Conservation (phyloP, 2,888 invertebrate species). For the Chymomyza procnemis region DNA sequence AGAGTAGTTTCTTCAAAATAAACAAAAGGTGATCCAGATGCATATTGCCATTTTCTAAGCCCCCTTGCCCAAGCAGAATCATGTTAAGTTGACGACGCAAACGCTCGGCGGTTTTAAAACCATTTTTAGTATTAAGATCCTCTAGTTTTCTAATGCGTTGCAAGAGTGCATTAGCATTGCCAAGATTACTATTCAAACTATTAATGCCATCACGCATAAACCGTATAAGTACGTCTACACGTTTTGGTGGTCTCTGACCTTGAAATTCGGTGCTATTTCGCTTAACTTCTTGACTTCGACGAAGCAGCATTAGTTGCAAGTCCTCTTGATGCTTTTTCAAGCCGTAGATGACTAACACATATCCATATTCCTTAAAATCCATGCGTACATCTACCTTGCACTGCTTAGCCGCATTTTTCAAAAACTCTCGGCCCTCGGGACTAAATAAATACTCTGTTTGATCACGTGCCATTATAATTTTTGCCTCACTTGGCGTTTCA, state of each 20-base stretch:
- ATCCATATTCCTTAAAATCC: slow-evolving; percentile 77
- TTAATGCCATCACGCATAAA: slow-evolving; percentile 73
- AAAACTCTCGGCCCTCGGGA: slow-evolving; percentile 79
- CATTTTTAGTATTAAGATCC: slow-evolving; percentile 78
- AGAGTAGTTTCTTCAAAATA: slow-evolving; percentile 64
- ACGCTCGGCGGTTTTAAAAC: slow-evolving; percentile 78
- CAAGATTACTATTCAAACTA: slow-evolving; percentile 76
- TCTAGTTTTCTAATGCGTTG: slow-evolving; percentile 79
- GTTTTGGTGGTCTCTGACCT: slow-evolving; percentile 71
- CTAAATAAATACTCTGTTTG: slow-evolving; percentile 79
- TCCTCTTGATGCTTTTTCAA: slow-evolving; percentile 79
- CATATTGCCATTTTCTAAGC: slow-evolving; percentile 80
- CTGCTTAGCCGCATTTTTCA: slow-evolving; percentile 75
- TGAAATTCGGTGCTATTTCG: slow-evolving; percentile 58
- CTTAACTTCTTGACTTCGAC: slow-evolving; percentile 73
- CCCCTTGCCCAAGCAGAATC: slow-evolving; percentile 82
- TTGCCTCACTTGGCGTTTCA: slow-evolving; percentile 76
- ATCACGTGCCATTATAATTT: slow-evolving; percentile 80
- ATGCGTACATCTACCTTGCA: slow-evolving; percentile 75
- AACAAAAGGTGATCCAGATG: slow-evolving; percentile 79
- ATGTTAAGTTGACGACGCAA: slow-evolving; percentile 80
- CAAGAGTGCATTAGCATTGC: slow-evolving; percentile 80
- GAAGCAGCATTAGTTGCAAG: slow-evolving; percentile 80
- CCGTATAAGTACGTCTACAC: slow-evolving; percentile 70
- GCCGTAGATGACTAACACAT: slow-evolving; percentile 80